Evolutionary conservation across 2,113 vertebrate genomes (phyloP), one percentile per base, ranked within the genome.

Genomic region (Choloepus hoffmanni): DNA sequence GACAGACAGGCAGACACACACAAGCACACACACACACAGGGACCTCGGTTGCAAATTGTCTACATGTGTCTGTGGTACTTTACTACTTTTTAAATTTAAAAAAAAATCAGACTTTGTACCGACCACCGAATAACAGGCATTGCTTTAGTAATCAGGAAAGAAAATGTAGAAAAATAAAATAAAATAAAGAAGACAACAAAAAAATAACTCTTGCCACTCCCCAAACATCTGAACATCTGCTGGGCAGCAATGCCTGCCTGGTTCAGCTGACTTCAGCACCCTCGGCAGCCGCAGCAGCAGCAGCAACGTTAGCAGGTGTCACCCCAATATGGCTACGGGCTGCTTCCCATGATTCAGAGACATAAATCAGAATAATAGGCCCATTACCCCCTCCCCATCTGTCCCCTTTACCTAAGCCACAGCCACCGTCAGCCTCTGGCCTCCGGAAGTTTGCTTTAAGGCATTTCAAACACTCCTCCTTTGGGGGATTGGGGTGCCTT

Each of bases 181-280:
- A 8, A 65, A 81, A 63, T 94, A 67, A 95, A 70, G 86, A 9
- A 95, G 40, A 87, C 45, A 81, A 93, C n/a, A 45, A 60, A 28
- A 96, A 63, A 85, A 70, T 53, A 88, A 92, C n/a, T 74, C 65
- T 93, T 5, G 1, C 84, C 65, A 89, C 89, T 76, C 89, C 63
- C 85, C 89, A 97, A 98, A 97, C 95, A 94, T 97, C 97, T 96
- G 98, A 97, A 96, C 98, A 98, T 98, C 98, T 98, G 98, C 95
- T 96, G 65, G 97, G 97, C 97, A 98, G 95, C 90, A 96, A 79
- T 77, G 77, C 92, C 33, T 77, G 96, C 95, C 85, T 94, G 97
- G 85, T 98, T 98, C 97, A 97, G 98, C 98, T 98, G 98, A 99
- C 95, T 97, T 98, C 98, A 98, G 97, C 98, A 98, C 92, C 86